Evolutionary conservation across 2,797 vertebrate genomes (phyloP).

Genomic region (Pelobates cultripes): DNA sequence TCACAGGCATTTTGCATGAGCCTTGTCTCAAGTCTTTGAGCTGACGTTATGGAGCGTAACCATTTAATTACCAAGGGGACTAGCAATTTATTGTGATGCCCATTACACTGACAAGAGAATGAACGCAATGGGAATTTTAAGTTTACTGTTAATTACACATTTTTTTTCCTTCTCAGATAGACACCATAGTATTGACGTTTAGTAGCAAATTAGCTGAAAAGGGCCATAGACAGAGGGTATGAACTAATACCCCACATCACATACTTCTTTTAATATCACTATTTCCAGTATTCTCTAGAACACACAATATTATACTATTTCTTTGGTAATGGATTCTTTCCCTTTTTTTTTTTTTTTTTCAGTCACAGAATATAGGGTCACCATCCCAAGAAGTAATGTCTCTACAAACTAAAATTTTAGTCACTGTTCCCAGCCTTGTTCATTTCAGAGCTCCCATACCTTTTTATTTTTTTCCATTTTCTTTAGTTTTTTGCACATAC

Average conservation of each 20-base stretch:
- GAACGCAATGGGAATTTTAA: too few relatives aligned
- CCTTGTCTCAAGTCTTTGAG: neutral
- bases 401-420: too few relatives aligned
- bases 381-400: too few relatives aligned
- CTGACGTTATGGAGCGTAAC: neutral
- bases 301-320: slow-evolving; percentile 6
- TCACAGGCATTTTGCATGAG: slow-evolving; percentile 5
- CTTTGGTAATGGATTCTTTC: neutral
- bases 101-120: neutral
- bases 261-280: slow-evolving; percentile 23
- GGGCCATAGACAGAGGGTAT: slow-evolving; percentile 6
- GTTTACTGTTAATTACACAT: neutral
- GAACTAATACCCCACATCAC: slow-evolving; percentile 22
- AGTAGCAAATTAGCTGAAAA: neutral
- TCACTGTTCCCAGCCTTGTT: too few relatives aligned
- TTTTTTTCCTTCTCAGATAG: neutral
- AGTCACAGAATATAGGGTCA: too few relatives aligned
- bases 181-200: too few relatives aligned
- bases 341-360: neutral
- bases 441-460: too few relatives aligned
- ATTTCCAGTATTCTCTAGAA: neutral
- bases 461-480: too few relatives aligned
- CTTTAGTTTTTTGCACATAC: too few relatives aligned
- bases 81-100: neutral
- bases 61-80: neutral